Base-by-base conservation (phyloP, 1,140 invertebrate species). In the Steinernema khuongi region DNA sequence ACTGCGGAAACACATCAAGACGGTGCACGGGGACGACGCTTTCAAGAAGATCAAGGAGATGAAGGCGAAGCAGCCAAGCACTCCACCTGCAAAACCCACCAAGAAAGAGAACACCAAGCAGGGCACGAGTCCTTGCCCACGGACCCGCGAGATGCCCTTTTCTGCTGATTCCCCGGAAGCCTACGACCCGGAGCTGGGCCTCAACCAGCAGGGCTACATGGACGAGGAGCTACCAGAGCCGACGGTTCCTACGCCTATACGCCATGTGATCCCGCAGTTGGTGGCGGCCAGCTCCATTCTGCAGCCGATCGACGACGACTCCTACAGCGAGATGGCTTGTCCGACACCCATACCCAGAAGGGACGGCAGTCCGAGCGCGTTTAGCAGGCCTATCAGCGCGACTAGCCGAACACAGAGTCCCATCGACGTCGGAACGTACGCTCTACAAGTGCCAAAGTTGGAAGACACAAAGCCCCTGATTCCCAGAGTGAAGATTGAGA, bases 1-100 rank as follows among this genome's bases (percentile, higher is more conserved):
- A 0, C 86, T 97, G 26, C 86, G 95, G 19, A 97, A 98, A 86
- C 95, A 97, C 85, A 95, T 98, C 0, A 98, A 98, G 86, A 99
- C 95, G 0, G 94, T 97, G 0, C 96, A 99, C 83, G 96, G 96
- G 0, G 91, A 95, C 1, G 95, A 99, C 73, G 97, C 97, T 84
- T 99, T 98, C 85, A 94, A 94, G 0, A 97, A 94, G 83, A 98
- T 98, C 85, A 97, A 97, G 85, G 94, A 97, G 85, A 98, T 98
- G 36, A 83, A 84, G 70, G 76, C 80, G 7, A 60, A 60, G 19
- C 11, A 60, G 19, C 14, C 14, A 60, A 22, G 7, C 7, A 26
- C 14, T 2, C 4, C 7, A 22, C 2, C 50, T 60, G 50, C 7
- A 60, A 60, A 60, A 41, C 7, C 36, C n/a, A 11, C 36, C 14